Evolutionary conservation across 2,888 invertebrate species (phyloP), one percentile per base, ranked within the genome.

Genomic region (Eupithecia exiguata): DNA sequence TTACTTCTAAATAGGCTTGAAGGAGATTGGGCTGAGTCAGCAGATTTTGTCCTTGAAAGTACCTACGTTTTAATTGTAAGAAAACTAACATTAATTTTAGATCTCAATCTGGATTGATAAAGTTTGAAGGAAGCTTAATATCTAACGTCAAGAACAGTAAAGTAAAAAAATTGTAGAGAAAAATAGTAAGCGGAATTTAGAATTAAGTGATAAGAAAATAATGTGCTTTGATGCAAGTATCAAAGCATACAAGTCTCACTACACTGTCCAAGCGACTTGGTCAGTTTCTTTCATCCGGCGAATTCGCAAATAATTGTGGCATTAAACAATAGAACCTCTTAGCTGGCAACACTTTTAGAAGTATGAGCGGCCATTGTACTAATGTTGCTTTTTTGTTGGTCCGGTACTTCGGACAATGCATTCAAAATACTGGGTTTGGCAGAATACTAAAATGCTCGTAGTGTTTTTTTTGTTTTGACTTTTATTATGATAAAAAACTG

Each of bases 241-340:
- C 49, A 21, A 53, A 53, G 0, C 21, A 21, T 9, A 9, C 58
- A 12, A 58, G 4, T 58, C 21, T 25, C 25, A 58, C 77, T 86
- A 78, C 46, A 79, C 49, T 63, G 76, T 74, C 78, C 74, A 80
- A 83, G 85, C 87, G 91, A 92, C 93, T 92, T 93, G 94, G 93
- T 92, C 94, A 92, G 93, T 89, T 92, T 93, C 93, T 93, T 93
- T 88, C 92, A 89, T 89, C 87, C 89, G 87, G 84, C 86, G 91
- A 90, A 90, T 92, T 89, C 92, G 84, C 87, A 88, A 88, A 88
- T 89, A 93, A 93, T 93, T 93, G 92, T 91, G 88, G 87, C 90
- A 93, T 94, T 93, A 94, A 94, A 94, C 94, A 94, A 94, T 94
- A 93, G 94, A 92, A 92, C 90, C 94, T 93, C 92, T 93, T 92